A percentile compares a stretch with the other conserved stretches of the same genome.
phyloP scores from a whole-genome alignment of 2,888 invertebrate species.

The Gryllus longicercus region DNA sequence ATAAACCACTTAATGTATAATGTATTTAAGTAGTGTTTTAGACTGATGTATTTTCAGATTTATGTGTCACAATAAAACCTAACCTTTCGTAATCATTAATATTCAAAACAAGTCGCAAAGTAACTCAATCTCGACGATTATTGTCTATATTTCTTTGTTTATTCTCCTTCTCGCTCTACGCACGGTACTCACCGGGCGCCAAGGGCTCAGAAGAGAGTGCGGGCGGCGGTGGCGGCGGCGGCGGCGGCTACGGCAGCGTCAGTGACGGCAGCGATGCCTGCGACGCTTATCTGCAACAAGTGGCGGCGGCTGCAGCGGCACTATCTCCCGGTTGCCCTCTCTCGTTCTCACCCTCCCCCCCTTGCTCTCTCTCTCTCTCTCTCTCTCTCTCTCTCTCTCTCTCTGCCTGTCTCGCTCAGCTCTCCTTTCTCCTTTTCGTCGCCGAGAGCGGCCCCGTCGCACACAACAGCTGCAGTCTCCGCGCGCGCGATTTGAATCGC shows the following conservation, averaged over 20 bases:
- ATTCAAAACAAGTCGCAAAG: too few species aligned
- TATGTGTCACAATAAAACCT: too few species aligned
- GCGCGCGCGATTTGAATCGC: too few species aligned
- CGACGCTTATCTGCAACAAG: neutral
- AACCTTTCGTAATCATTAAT: too few species aligned
- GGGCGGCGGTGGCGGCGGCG: neutral
- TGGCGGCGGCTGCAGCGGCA: conserved; percentile 6
- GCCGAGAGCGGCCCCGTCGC: neutral
- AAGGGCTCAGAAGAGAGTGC: neutral
- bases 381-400: neutral
- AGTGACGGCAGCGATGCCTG: neutral
- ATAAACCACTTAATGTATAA: too few species aligned
- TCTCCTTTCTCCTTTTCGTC: neutral
- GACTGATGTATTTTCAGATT: too few species aligned
- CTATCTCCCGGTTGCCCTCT: neutral
- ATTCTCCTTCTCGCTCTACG: too few species aligned
- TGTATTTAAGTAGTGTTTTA: too few species aligned
- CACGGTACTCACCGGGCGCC: too few species aligned
- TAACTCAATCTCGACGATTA: too few species aligned
- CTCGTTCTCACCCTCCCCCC: neutral
- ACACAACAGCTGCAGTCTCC: neutral
- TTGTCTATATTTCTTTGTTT: too few species aligned
- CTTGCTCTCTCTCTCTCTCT: neutral
- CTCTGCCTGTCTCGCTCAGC: neutral
- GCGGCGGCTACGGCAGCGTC: neutral